Evolutionary conservation across 2,797 vertebrate genomes (phyloP).

Genomic region (Rhyacichthys aspro): DNA sequence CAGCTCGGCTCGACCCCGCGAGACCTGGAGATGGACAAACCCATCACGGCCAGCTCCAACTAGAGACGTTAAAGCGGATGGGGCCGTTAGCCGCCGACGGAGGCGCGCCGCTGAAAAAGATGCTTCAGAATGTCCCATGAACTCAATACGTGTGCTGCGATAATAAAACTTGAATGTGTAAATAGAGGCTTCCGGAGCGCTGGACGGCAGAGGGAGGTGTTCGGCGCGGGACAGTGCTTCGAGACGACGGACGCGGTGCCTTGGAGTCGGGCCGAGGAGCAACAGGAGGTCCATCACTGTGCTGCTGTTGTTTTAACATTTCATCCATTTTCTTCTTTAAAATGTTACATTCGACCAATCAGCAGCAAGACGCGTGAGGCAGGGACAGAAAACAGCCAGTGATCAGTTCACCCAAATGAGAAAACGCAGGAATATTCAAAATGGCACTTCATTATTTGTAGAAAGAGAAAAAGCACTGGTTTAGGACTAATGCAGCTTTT

Average conservation of each 20-base stretch:
- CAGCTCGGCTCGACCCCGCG: conserved; percentile 80
- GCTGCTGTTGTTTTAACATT: conserved; percentile 32
- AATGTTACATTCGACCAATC: not conserved
- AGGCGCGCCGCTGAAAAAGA: conserved; percentile 35
- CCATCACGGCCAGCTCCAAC: conserved; percentile 92
- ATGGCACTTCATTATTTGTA: not conserved
- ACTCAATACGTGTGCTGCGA: conserved; percentile 45
- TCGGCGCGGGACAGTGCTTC: conserved; percentile 27
- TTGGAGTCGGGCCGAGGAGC: conserved; percentile 39
- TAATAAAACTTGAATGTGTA: conserved; percentile 45
- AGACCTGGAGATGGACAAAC: conserved; percentile 91
- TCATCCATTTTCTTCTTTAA: not conserved
- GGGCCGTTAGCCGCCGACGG: conserved; percentile 29
- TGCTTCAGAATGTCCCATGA: conserved; percentile 62
- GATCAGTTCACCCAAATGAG: conserved; percentile 48
- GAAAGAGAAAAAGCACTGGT: no score
- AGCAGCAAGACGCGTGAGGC: not conserved
- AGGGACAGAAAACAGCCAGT: conserved; percentile 5
- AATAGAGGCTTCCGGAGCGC: conserved; percentile 44
- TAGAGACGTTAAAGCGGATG: conserved; percentile 64
- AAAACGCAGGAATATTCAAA: not conserved
- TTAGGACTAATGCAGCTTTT: no score
- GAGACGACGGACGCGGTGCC: conserved; percentile 46
- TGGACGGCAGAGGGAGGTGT: conserved; percentile 20
- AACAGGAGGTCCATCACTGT: conserved; percentile 39